Evolutionary conservation across 2,113 vertebrate species (phyloP).

Genomic region (cattle (Bos taurus)): DNA sequence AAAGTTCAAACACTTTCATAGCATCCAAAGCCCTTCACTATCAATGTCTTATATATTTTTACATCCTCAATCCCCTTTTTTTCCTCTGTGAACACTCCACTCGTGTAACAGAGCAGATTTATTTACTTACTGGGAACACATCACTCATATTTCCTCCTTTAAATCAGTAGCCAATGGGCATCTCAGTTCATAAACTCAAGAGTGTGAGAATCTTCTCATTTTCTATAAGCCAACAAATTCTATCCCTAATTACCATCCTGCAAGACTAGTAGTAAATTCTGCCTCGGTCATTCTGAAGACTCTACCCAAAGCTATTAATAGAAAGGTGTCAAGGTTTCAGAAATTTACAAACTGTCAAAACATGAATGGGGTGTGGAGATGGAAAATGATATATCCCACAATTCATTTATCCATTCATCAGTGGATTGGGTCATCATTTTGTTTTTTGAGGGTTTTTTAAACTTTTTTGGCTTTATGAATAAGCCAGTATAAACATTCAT

Average conservation of each 20-base stretch:
- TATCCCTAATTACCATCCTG: background rate
- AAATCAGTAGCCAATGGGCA: background rate
- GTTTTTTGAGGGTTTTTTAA: background rate
- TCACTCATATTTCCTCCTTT: background rate
- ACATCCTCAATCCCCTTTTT: background rate
- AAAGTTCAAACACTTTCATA: background rate
- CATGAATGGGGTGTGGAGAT: background rate
- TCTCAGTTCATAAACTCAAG: background rate
- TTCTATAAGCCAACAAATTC: background rate
- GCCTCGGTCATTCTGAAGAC: background rate
- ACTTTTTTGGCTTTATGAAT: background rate
- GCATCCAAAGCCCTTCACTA: background rate
- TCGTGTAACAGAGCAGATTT: background rate
- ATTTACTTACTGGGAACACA: background rate
- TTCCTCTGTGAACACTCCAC: background rate
- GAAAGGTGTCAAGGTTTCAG: background rate
- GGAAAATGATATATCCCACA: background rate
- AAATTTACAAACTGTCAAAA: background rate
- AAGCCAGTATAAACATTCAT: background rate
- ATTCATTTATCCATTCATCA: background rate
- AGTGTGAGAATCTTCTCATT: background rate
- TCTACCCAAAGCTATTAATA: background rate
- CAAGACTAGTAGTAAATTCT: background rate
- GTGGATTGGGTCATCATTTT: background rate
- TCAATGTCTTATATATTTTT: background rate